phyloP scores from a whole-genome alignment of 1,140 invertebrate species.

The Asbolus verrucosus region DNA sequence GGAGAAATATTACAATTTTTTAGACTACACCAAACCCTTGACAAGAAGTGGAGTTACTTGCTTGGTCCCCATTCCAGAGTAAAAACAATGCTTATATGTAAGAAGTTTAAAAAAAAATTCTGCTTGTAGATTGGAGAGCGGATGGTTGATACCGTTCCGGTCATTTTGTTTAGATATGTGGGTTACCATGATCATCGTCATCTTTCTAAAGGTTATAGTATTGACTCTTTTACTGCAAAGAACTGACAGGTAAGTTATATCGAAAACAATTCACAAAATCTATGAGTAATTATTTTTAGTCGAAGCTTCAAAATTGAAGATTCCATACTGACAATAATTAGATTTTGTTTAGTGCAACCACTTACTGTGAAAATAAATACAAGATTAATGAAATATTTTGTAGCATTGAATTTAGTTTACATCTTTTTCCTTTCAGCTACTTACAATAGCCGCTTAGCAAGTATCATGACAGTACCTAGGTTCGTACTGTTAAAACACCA shows the following conservation, averaged over 20 bases:
- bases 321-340: neutral
- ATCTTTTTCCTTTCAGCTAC: conserved; percentile 67
- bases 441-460: conserved; percentile 68
- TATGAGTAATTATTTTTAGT: too few species aligned
- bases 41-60: conserved; percentile 70
- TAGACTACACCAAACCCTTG: conserved; percentile 68
- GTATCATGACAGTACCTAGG: conserved; percentile 68
- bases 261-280: too few species aligned
- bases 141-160: conserved; percentile 49
- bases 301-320: neutral
- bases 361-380: conserved; percentile 5
- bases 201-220: conserved; percentile 42
- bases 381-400: conserved; percentile 8
- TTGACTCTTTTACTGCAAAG: conserved; percentile 29
- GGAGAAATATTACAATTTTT: conserved; percentile 53
- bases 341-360: conserved; percentile 1
- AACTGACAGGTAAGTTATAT: too few species aligned
- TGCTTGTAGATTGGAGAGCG: conserved; percentile 44
- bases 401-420: conserved; percentile 63
- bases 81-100: conserved; percentile 1
- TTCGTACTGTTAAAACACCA: too few species aligned
- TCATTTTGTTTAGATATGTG: conserved; percentile 52
- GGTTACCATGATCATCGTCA: conserved; percentile 47
- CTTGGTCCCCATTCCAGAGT: conserved; percentile 67
- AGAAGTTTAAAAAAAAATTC: too few species aligned